phyloP scores from a whole-genome alignment of 1,140 invertebrate species.

The Trichoplusia ni region DNA sequence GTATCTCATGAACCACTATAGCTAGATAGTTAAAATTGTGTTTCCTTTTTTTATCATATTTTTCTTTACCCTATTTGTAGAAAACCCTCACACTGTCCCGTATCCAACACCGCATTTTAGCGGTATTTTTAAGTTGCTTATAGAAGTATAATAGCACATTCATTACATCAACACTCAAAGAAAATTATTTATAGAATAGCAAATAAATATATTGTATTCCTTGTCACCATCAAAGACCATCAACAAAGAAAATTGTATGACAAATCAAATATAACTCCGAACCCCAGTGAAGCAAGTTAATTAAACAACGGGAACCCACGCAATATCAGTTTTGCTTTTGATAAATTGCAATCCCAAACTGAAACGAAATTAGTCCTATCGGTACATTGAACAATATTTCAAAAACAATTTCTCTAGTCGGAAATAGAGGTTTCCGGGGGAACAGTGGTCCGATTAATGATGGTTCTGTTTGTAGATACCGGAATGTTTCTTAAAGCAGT shows the following conservation, averaged over 20 bases:
- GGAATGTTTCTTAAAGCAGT: neutral
- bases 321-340: neutral
- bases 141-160: too few species aligned
- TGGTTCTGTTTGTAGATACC: neutral
- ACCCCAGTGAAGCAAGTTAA: slow-evolving; percentile 14
- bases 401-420: slow-evolving; percentile 10
- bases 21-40: too few species aligned
- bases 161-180: too few species aligned
- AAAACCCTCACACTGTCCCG: too few species aligned
- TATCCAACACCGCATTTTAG: too few species aligned
- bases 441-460: slow-evolving; percentile 18
- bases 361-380: slow-evolving; percentile 1
- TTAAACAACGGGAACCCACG: neutral
- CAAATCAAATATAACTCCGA: slow-evolving; percentile 4
- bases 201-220: too few species aligned
- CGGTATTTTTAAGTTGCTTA: too few species aligned
- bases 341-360: slow-evolving; percentile 6
- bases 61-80: too few species aligned
- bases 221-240: too few species aligned
- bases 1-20: too few species aligned
- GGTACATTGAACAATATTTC: neutral
- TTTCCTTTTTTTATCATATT: too few species aligned
- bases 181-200: too few species aligned
- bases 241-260: neutral
- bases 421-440: neutral